Conservation (phyloP, 1,140 invertebrate species). For the Holcopasites calliopsidis region DNA sequence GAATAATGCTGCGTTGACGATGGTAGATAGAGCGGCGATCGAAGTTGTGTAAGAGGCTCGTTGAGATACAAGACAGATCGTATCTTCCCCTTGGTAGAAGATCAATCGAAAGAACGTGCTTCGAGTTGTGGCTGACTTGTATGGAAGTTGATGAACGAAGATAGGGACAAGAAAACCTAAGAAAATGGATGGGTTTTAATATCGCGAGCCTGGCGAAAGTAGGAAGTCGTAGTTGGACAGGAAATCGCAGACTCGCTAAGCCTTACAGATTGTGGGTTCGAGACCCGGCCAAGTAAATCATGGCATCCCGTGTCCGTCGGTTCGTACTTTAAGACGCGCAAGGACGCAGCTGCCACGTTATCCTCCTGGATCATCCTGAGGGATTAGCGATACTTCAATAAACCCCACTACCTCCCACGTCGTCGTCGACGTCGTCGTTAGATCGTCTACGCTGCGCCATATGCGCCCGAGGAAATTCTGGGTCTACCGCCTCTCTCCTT, state of each 20-base stretch:
- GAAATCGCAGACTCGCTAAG: constrained; percentile 68
- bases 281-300: constrained; percentile 74
- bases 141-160: constrained; percentile 23
- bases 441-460: constrained; percentile 3
- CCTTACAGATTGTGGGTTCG: constrained; percentile 74
- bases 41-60: constrained; percentile 3
- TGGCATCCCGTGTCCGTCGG: constrained; percentile 63
- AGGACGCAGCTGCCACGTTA: constrained; percentile 69
- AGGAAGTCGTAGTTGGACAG: constrained; percentile 50
- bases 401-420: constrained; percentile 54
- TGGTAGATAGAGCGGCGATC: neutral
- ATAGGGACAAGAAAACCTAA: constrained; percentile 56
- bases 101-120: constrained; percentile 34
- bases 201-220: constrained; percentile 61
- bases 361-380: constrained; percentile 63
- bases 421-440: constrained; percentile 19
- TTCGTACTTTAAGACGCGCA: constrained; percentile 63
- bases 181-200: constrained; percentile 76
- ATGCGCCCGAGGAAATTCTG: neutral
- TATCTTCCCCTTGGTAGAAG: neutral
- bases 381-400: constrained; percentile 72
- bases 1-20: neutral
- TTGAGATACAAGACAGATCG: constrained; percentile 26
- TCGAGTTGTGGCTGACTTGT: neutral
- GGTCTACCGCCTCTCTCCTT: neutral